Evolutionary conservation across 2,888 invertebrate species (phyloP).

Genomic region (Nymphalis polychloros): DNA sequence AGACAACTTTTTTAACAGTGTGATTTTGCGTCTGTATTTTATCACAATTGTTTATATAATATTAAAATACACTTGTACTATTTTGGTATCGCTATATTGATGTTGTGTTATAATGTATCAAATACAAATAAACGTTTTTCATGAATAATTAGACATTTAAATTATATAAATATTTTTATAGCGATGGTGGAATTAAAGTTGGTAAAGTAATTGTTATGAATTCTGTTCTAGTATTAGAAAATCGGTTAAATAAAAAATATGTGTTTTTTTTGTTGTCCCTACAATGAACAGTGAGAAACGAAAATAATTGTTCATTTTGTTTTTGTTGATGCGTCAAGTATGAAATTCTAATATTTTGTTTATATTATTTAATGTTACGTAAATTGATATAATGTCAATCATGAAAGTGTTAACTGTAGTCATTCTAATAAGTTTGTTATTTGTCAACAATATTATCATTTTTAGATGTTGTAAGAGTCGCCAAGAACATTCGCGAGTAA

Average conservation of each 20-base stretch:
- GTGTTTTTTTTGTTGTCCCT: not conserved
- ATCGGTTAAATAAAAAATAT: not conserved
- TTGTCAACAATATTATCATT: no score
- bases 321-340: not conserved
- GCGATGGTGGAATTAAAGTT: not conserved
- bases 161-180: slow-evolving; percentile 6
- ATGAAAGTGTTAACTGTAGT: no score
- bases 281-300: not conserved
- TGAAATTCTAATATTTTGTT: not conserved
- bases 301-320: not conserved
- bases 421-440: no score
- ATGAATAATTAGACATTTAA: not conserved
- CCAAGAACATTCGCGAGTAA: no score
- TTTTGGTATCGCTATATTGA: slow-evolving; percentile 11
- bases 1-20: no score
- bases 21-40: no score
- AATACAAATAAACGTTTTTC: not conserved
- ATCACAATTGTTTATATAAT: not conserved
- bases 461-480: no score
- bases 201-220: not conserved
- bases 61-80: slow-evolving; percentile 1
- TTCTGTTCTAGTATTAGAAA: not conserved
- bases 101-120: slow-evolving; percentile 6
- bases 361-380: no score
- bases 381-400: no score